Evolutionary conservation across 1,140 invertebrate species (phyloP), one percentile per base, ranked within the genome.

Genomic region (Diabrotica virgifera): DNA sequence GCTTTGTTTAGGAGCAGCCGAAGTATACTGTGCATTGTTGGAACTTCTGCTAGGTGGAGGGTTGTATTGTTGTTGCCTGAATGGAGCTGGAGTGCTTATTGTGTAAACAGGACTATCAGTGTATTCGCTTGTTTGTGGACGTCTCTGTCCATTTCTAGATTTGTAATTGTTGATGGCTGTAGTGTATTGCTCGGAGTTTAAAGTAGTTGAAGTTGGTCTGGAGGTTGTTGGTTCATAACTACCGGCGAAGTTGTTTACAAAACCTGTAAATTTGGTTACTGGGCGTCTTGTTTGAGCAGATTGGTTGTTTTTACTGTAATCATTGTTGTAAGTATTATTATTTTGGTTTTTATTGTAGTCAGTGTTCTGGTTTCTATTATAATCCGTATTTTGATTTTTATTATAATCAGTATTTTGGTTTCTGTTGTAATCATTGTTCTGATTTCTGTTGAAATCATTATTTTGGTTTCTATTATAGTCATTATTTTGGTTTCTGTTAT

Each of bases 221-320:
- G 81, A 77, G 5, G 84, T 85, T 0, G 83, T 84, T 0, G 83
- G 83, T 4, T 76, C 70, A 46, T 80, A 82, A 52, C 78, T 83
- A 24, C 76, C 78, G 8, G 81, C 77, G 57, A 81, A 84, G 56
- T 80, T 82, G 38, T 79, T 81, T 2, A 75, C 69, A 63, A 82
- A 81, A 56, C 72, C 78, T 65, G 62, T 75, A 50, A 78, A 73
- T 77, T 76, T 51, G 78, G 72, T 59, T 6, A 9, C 37, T 66
- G 76, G 78, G 71, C 40, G 80, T 70, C 38, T 79, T 62, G 75
- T 80, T 68, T 61, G 77, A 66, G 68, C n/a, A 59, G 70, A 59
- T 51, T 74, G 61, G 1, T 1, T 24, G 24, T 24, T 24, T 24
- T 24, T 24, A 24, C 4, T 24, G 68, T 66, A 72, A 46, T 59